phyloP scores from a whole-genome alignment of 2,888 invertebrate genomes.

The Caenorhabditis zanzibari region DNA sequence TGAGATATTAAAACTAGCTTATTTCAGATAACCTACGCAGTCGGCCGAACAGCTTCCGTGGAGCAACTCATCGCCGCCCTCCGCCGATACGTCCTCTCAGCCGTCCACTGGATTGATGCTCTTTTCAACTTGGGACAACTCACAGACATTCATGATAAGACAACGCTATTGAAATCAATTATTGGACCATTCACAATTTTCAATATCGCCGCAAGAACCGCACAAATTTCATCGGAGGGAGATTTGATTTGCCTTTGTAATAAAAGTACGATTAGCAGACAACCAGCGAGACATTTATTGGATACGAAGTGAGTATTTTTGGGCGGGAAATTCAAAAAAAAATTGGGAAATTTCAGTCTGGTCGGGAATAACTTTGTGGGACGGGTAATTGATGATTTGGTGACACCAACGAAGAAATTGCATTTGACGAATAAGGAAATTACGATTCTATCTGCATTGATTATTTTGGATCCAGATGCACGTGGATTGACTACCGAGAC shows the following conservation, averaged over 20 bases:
- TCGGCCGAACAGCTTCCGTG: conserved; percentile 76
- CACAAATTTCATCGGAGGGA: conserved; percentile 58
- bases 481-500: conserved; percentile 62
- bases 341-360: conserved; percentile 67
- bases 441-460: conserved; percentile 78
- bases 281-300: conserved; percentile 75
- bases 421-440: conserved; percentile 75
- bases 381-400: conserved; percentile 80
- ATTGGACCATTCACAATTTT: conserved; percentile 71
- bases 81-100: conserved; percentile 76
- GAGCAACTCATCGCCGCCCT: conserved; percentile 80
- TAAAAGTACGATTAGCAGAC: conserved; percentile 74
- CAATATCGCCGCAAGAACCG: conserved; percentile 67
- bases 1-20: too few relatives aligned
- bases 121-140: conserved; percentile 76
- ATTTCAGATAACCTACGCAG: conserved; percentile 72
- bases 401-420: conserved; percentile 77
- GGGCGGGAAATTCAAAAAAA: not conserved
- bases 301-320: conserved; percentile 76
- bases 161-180: conserved; percentile 62
- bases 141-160: conserved; percentile 75
- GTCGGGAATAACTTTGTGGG: conserved; percentile 80
- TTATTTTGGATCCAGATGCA: conserved; percentile 78
- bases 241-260: conserved; percentile 78
- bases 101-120: conserved; percentile 81